These are phyloP conservation scores for Petrocephalus zakoni DNA, from an alignment of 2,113 vertebrate species.

Conservation along the genomic window DNA sequence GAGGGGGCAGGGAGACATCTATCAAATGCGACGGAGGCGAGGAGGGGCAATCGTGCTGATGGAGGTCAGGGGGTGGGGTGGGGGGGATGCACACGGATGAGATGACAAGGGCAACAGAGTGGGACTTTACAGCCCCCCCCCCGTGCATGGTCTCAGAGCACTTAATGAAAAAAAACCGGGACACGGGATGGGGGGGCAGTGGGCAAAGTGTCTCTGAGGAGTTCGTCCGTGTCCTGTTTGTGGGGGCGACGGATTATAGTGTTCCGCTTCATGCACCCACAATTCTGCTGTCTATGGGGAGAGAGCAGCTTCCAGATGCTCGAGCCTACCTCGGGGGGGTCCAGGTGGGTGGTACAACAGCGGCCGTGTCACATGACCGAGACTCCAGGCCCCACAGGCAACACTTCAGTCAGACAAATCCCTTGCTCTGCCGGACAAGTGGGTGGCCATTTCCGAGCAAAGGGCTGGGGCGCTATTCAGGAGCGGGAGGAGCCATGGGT, in stretches of 20 bases:
- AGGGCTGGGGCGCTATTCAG: not conserved
- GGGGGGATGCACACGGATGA: not conserved
- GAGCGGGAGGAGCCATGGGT: not conserved
- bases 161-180: not conserved
- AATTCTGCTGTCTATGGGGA: not conserved
- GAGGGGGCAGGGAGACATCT: not conserved
- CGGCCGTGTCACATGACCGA: not conserved
- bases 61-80: not conserved
- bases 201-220: not conserved
- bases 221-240: not conserved
- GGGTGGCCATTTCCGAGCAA: not conserved
- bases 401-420: not conserved
- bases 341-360: not conserved
- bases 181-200: not conserved
- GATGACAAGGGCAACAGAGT: not conserved
- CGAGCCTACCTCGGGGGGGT: not conserved
- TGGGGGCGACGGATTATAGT: not conserved
- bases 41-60: not conserved
- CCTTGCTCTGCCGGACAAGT: not conserved
- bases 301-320: not conserved
- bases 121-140: not conserved
- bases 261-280: not conserved
- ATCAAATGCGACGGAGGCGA: not conserved
- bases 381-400: not conserved
- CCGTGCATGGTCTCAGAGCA: not conserved